These are phyloP conservation scores for Eumaeus atala DNA, from an alignment of 1,140 invertebrate genomes.

Conservation along the genomic window DNA sequence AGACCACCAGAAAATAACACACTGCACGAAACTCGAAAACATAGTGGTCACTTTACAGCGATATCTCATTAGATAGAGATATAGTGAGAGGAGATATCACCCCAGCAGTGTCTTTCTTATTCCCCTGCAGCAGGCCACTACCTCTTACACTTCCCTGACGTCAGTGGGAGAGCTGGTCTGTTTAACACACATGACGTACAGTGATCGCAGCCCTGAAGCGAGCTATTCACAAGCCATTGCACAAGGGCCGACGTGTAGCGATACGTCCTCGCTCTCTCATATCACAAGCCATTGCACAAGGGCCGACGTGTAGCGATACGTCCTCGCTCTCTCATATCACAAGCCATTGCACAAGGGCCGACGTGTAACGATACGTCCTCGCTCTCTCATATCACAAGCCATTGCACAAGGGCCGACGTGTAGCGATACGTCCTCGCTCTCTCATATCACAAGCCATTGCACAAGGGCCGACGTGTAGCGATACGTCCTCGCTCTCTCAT, in stretches of 20 bases:
- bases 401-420: background rate
- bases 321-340: constrained; percentile 42
- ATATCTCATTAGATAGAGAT: too few relatives aligned
- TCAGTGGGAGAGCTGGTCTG: too few relatives aligned
- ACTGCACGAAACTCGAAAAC: too few relatives aligned
- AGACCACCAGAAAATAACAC: too few relatives aligned
- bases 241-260: constrained; percentile 47
- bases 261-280: constrained; percentile 49
- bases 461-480: constrained; percentile 47
- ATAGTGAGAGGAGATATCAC: too few relatives aligned
- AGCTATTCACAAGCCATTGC: constrained; percentile 20
- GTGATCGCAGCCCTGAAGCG: too few relatives aligned
- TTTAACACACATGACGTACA: too few relatives aligned
- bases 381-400: constrained; percentile 40
- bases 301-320: constrained; percentile 57
- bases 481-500: constrained; percentile 49
- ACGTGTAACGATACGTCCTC: constrained; percentile 59
- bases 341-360: constrained; percentile 38
- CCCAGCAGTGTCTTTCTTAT: too few relatives aligned
- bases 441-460: constrained; percentile 40
- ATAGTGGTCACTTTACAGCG: too few relatives aligned
- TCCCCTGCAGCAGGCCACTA: too few relatives aligned
- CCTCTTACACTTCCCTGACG: too few relatives aligned
- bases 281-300: constrained; percentile 40
- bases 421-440: constrained; percentile 14